These are phyloP conservation scores for Tetragnatha montana DNA, from an alignment of 2,888 invertebrate genomes.

Conservation along the genomic window DNA sequence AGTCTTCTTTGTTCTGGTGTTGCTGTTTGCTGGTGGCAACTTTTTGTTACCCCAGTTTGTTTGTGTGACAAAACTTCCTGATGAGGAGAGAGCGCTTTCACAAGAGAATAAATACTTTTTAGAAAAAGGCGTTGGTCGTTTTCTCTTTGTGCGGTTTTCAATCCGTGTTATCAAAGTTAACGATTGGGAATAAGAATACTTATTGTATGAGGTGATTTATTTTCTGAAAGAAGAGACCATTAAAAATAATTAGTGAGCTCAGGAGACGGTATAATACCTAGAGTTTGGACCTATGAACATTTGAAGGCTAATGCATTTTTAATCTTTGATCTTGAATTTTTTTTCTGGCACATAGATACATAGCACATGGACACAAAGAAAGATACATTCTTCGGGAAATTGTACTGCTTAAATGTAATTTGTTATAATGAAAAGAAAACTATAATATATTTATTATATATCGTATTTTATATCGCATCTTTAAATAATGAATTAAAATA, in stretches of 20 bases:
- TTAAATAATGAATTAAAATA: too few species aligned
- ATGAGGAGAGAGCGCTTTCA: not conserved
- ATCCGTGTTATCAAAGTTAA: not conserved
- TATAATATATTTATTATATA: too few species aligned
- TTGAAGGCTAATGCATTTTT: too few species aligned
- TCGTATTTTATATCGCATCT: too few species aligned
- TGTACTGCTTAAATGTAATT: too few species aligned
- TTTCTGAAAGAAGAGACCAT: not conserved
- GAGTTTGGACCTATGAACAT: too few species aligned
- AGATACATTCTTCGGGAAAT: too few species aligned
- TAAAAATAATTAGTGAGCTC: not conserved
- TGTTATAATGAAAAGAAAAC: too few species aligned
- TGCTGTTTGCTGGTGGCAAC: slow-evolving; percentile 1
- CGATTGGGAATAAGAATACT: not conserved
- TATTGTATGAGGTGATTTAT: not conserved
- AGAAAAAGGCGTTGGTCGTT: slow-evolving; percentile 33
- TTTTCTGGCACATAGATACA: too few species aligned
- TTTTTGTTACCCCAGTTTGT: slow-evolving; percentile 1
- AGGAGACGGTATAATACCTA: too few species aligned
- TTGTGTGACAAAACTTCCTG: slow-evolving; percentile 17
- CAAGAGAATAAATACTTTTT: slow-evolving; percentile 9
- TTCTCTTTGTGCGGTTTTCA: not conserved
- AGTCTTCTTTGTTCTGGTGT: slow-evolving; percentile 31
- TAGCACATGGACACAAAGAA: too few species aligned
- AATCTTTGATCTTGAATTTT: too few species aligned